A percentile compares a stretch with the other conserved stretches of the same genome.
Evolutionary conservation across 2,797 vertebrate genomes (phyloP).

Genomic region (Sylvia borin): DNA sequence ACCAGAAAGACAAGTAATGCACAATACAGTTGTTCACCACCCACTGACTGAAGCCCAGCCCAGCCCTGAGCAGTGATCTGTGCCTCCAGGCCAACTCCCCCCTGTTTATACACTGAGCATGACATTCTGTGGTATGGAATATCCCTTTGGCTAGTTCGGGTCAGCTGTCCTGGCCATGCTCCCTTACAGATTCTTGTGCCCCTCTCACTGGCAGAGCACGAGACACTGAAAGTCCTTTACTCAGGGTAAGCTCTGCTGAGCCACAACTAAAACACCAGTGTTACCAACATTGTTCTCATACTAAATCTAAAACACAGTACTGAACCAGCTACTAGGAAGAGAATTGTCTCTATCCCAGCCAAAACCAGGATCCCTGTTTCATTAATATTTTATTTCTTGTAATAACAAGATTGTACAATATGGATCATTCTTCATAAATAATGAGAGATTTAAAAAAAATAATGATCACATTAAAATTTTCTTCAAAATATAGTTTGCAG

Average conservation of each 20-base stretch:
- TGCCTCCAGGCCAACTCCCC: background rate
- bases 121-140: rapidly evolving
- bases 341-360: background rate
- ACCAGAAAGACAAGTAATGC: background rate
- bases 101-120: background rate
- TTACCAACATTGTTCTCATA: background rate
- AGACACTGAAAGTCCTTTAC: background rate
- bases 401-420: background rate
- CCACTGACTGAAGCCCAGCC: background rate
- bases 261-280: background rate
- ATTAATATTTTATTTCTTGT: background rate
- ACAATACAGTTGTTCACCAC: background rate
- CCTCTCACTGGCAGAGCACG: background rate
- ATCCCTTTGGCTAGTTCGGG: background rate
- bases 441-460: background rate
- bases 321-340: background rate
- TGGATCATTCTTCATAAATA: background rate
- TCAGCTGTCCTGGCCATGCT: background rate
- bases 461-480: background rate
- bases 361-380: background rate
- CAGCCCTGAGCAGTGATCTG: background rate
- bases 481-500: background rate
- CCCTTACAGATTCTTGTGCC: background rate
- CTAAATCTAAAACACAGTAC: background rate
- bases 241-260: background rate